phyloP scores from a whole-genome alignment of 2,797 vertebrate genomes.

The Eutrigla gurnardus region DNA sequence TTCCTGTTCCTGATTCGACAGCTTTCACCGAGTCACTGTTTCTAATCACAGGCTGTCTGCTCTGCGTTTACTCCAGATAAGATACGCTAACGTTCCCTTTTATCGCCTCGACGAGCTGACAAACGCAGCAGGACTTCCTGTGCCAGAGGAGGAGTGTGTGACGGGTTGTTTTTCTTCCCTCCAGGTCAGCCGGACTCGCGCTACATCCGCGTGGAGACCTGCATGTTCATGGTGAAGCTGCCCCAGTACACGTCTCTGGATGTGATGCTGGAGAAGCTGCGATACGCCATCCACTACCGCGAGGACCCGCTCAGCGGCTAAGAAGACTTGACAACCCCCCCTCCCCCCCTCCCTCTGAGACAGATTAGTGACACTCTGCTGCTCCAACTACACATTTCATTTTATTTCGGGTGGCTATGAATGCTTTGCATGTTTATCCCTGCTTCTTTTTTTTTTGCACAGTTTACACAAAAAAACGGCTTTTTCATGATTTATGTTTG shows the following conservation, averaged over 20 bases:
- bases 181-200: slow-evolving; percentile 93
- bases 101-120: slow-evolving; percentile 14
- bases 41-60: slow-evolving; percentile 4
- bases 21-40: slow-evolving; percentile 2
- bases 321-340: slow-evolving; percentile 59
- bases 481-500: slow-evolving; percentile 48
- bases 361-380: slow-evolving; percentile 20
- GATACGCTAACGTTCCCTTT: slow-evolving; percentile 5
- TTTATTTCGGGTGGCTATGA: slow-evolving; percentile 43
- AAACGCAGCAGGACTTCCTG: background rate
- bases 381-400: slow-evolving; percentile 34
- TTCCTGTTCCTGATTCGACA: slow-evolving; percentile 1
- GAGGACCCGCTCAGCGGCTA: slow-evolving; percentile 98
- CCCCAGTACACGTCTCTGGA: slow-evolving; percentile 97
- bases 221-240: slow-evolving; percentile 99
- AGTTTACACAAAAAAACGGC: slow-evolving; percentile 30
- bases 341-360: slow-evolving; percentile 4
- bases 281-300: slow-evolving; percentile 97
- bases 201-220: slow-evolving; percentile 97
- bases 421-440: slow-evolving; percentile 52
- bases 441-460: slow-evolving; percentile 44
- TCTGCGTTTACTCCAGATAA: slow-evolving; percentile 29
- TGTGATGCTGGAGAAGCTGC: slow-evolving; percentile 96
- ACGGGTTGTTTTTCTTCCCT: slow-evolving; percentile 16
- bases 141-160: background rate